Evolutionary conservation across 1,140 invertebrate genomes (phyloP).

Genomic region (Euborellia annulipes): DNA sequence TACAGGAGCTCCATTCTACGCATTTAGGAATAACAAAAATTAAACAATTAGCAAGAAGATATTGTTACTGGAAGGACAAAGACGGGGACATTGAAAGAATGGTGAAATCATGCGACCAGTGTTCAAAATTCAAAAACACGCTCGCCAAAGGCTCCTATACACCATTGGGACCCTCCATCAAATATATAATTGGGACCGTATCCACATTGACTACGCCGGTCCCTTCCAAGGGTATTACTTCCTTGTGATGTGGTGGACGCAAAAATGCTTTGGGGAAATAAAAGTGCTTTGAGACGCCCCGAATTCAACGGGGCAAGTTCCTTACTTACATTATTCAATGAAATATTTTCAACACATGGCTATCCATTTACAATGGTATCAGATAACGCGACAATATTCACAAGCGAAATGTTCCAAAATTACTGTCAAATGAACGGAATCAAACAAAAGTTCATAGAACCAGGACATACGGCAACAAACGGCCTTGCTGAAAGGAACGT

Average conservation of each 20-base stretch:
- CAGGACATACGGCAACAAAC: conserved; percentile 20
- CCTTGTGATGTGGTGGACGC: conserved; percentile 18
- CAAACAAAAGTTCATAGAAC: conserved; percentile 17
- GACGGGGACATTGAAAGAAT: conserved; percentile 20
- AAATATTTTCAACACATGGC: too few relatives aligned
- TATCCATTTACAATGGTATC: too few relatives aligned
- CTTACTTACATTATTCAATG: too few relatives aligned
- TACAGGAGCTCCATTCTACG: conserved; percentile 13
- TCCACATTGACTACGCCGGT: conserved; percentile 33
- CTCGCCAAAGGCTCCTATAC: conserved; percentile 14
- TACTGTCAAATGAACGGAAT: conserved; percentile 19
- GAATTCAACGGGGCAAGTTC: too few relatives aligned
- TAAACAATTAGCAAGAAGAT: conserved; percentile 17
- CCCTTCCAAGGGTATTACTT: conserved; percentile 25
- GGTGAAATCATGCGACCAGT: conserved; percentile 13
- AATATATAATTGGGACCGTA: conserved; percentile 27
- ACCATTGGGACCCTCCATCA: conserved; percentile 23
- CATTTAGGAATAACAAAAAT: conserved; percentile 20
- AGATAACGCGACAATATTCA: conserved; percentile 13
- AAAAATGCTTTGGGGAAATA: not conserved
- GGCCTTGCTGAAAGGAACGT: conserved; percentile 21
- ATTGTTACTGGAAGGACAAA: conserved; percentile 17
- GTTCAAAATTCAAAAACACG: not conserved
- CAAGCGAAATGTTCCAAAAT: conserved; percentile 13
- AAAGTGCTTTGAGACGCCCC: not conserved